Evolutionary conservation across 2,888 invertebrate genomes (phyloP).

Genomic region (Helicoverpa assulta): DNA sequence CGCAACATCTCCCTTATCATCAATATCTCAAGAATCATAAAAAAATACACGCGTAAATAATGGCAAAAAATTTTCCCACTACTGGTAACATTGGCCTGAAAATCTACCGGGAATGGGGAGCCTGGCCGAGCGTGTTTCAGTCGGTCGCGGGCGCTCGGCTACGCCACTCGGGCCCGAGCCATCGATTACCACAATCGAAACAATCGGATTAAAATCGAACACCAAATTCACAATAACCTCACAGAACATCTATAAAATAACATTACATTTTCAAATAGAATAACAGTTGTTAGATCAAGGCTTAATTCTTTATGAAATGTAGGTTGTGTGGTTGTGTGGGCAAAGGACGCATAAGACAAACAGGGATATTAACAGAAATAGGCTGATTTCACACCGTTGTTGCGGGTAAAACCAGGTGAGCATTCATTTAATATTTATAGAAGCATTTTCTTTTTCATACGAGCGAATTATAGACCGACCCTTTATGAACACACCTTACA

Average conservation of each 20-base stretch:
- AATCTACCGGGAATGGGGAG: slow-evolving; percentile 76
- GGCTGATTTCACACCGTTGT: slow-evolving; percentile 70
- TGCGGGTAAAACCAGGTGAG: slow-evolving; percentile 69
- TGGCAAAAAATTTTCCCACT: slow-evolving; percentile 64
- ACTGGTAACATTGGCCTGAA: slow-evolving; percentile 75
- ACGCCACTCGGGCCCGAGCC: slow-evolving; percentile 58
- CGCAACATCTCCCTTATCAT: not conserved
- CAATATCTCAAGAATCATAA: not conserved
- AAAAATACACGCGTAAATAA: not conserved
- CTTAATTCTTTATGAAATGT: slow-evolving; percentile 65
- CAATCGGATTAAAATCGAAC: slow-evolving; percentile 67
- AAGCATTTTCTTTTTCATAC: slow-evolving; percentile 55
- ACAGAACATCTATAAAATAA: slow-evolving; percentile 51
- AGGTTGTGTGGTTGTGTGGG: slow-evolving; percentile 75
- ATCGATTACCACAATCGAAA: slow-evolving; percentile 48
- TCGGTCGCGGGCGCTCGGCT: slow-evolving; percentile 79
- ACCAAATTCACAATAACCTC: slow-evolving; percentile 54
- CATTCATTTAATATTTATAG: slow-evolving; percentile 69
- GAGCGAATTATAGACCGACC: slow-evolving; percentile 48
- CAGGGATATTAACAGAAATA: slow-evolving; percentile 73
- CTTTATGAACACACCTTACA: slow-evolving; percentile 18
- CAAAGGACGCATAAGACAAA: slow-evolving; percentile 66
- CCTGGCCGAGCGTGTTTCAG: slow-evolving; percentile 73
- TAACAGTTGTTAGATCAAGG: slow-evolving; percentile 41
- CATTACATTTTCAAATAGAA: slow-evolving; percentile 36